Evolutionary conservation across 2,113 vertebrate genomes (phyloP).

Genomic region (Stegostoma tigrinum): DNA sequence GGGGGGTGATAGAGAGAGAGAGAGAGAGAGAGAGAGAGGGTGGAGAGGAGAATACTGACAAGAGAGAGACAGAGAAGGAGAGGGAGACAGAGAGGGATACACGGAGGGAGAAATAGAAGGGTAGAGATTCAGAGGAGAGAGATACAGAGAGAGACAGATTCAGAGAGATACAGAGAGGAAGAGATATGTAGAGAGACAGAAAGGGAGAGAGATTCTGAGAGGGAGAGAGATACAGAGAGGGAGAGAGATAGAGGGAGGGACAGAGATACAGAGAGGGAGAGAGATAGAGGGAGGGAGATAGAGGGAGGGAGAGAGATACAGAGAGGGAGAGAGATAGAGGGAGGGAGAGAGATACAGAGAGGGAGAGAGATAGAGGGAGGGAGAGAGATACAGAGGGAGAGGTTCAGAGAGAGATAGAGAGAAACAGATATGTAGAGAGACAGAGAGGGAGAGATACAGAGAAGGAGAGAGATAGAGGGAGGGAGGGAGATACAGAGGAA

Average conservation of each 20-base stretch:
- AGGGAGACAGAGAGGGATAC: neutral
- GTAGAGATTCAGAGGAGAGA: neutral
- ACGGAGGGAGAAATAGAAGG: neutral
- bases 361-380: no score
- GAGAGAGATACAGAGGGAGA: neutral
- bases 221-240: neutral
- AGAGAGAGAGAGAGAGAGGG: neutral
- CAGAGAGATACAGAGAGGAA: no score
- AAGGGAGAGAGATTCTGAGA: neutral
- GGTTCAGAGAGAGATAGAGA: neutral
- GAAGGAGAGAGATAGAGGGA: neutral
- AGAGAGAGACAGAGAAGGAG: neutral
- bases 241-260: neutral
- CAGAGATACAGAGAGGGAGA: neutral
- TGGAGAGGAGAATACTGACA: neutral
- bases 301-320: neutral
- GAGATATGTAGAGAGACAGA: no score
- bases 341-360: no score
- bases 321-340: neutral
- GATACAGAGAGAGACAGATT: no score
- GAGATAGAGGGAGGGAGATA: no score
- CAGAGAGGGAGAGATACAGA: no score
- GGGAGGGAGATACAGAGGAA: neutral
- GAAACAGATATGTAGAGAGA: neutral
- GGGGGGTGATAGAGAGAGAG: neutral